Base-by-base conservation (phyloP, 2,113 vertebrate species). In the Malurus elegans region DNA sequence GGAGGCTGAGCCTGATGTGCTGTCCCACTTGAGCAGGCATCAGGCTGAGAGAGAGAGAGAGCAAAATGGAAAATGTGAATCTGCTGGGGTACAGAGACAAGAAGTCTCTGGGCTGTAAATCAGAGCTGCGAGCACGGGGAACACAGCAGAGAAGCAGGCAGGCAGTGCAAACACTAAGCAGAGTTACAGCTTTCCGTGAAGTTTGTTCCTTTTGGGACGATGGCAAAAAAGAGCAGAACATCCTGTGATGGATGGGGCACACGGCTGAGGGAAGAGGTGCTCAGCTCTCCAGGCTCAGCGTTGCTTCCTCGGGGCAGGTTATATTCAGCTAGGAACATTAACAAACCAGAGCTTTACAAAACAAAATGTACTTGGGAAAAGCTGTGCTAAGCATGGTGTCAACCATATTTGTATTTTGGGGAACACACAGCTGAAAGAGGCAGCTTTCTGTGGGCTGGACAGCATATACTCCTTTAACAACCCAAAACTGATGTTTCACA, bases 21-120 rank as follows among this genome's bases (percentile, higher is more conserved):
- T 82, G 72, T 73, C 81, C 94, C 44, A 9, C 69, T 92, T 56
- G 62, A 88, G 74, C 58, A 20, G 17, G 13, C 29, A 28, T 65
- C 38, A 57, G 73, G 62, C 38, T 0, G 9, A 74, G 84, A 66
- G 54, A 69, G 28, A 69, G 28, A 36, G 50, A 66, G 0, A 72
- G 76, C 18, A 14, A 88, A 86, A 64, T 71, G 94, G 94, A 96
- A 93, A 96, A 86, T 14, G n/a, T 71, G 92, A 88, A 56, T 81
- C 72, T 79, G 54, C 69, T 64, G 79, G 44, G 47, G 38, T 32
- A 28, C 11, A 6, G 86, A 61, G 50, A 57, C 32, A 44, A 58
- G 51, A 44, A 29, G 60, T 48, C 14, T 10, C 71, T 9, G 24
- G 57, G 45, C 64, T 83, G 53, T 95, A 90, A 83, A 91, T 91